Evolutionary conservation across 2,888 invertebrate species (phyloP), one percentile per base, ranked within the genome.

Genomic region (Clusia tigrina): DNA sequence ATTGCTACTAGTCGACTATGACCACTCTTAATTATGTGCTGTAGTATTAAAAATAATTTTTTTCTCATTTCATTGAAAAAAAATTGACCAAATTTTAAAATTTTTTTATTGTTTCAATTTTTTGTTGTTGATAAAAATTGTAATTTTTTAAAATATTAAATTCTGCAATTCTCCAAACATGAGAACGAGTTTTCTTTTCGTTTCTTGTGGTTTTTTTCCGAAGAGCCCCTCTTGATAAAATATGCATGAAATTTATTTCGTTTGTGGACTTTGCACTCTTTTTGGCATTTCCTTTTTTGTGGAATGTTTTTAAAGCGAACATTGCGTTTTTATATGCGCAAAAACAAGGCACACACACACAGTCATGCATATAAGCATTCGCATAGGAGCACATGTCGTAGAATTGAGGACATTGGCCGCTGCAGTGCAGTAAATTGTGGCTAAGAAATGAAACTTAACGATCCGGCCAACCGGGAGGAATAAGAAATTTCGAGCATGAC

Each of bases 381-480:
- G n/a, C n/a, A n/a, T n/a, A n/a, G n/a, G n/a, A n/a, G 48, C 22
- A 48, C 22, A 22, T 20, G 22, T 15, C 3, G 3, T 48, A 3
- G 20, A 48, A 48, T 48, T 20, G 48, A 48, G 48, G 48, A 48
- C 48, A 48, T 48, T 48, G 48, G 9, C 42, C 22, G 48, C 48
- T 48, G 20, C 20, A 48, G 48, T 48, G 48, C 48, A 48, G 48
- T 48, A 48, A 48, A 48, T 48, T 48, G 5, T 48, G 5, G 20
- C 48, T 9, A 48, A 48, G 48, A 48, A 42, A n/a, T 17, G n/a
- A 42, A 10, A 15, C 42, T 32, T 12, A 32, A 32, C 32, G 32
- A 32, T 12, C 32, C 6, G 12, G 12, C 6, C 32, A 32, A 9
- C 12, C n/a, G 42, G 42, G 42, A 48, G 42, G 42, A 42, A 48